Base-by-base conservation (phyloP, 2,113 vertebrate species). In the Arothron firmamentum region DNA sequence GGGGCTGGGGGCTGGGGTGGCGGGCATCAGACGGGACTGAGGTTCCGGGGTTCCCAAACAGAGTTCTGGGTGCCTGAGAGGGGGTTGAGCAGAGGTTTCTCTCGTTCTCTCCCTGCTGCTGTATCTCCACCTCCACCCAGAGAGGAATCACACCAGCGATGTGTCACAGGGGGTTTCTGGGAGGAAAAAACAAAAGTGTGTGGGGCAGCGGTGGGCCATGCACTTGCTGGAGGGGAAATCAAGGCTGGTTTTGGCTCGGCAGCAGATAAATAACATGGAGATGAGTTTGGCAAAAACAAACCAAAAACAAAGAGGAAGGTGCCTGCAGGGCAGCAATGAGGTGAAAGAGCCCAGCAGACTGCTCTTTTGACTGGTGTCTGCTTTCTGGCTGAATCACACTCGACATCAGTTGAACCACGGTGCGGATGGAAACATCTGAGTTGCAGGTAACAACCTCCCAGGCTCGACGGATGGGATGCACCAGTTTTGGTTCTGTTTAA, bases 11-110 rank as follows among this genome's bases (percentile, higher is more conserved):
- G 50, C 38, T 17, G 20, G 47, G 2, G 15, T 14, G 56, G 2
- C 18, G 41, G 79, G 73, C 74, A 81, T 67, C 62, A 63, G 72
- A 66, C 72, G 50, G 69, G 73, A 79, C 67, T 70, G 69, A 84
- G 82, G 75, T 83, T 84, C 82, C 74, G 80, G 80, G 80, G 80
- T 78, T 85, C 82, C 79, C 72, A 72, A 78, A 82, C 70, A 67
- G 56, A 65, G 75, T 70, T 76, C 73, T 43, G 68, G 75, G 59
- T 72, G 49, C 62, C 67, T 58, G 80, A n/a, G 45, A 5, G 45
- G 10, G 17, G 45, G 15, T 3, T 16, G 17, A 16, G 15, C 15
- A n/a, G 85, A 78, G 81, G 77, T 80, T 74, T 80, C 80, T 71
- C 65, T 21, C 52, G n/a, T n/a, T 65, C 67, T 67, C 31, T 45